Base-by-base conservation (phyloP, 2,888 invertebrate genomes). In the Eurytoma adleriae region DNA sequence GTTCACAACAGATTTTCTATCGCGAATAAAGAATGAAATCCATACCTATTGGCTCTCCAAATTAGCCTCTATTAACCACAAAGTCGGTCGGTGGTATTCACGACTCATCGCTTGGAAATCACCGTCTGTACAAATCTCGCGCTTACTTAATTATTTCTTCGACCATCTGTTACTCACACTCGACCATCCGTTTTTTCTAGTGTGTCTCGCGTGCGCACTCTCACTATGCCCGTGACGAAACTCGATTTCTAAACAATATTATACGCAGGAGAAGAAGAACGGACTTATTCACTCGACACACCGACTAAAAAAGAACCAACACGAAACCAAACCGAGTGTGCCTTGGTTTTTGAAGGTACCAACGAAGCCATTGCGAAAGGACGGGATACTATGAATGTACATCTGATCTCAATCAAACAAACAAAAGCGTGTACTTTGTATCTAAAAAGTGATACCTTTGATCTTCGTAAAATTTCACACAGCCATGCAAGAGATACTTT, bases 181-280 rank as follows among this genome's bases (percentile, higher is more conserved):
- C 64, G 7, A 52, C 18, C 2, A 4, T 40, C 4, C 40, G 40
- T 40, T 40, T 40, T 40, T 40, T 40, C 7, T 40, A 40, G 40
- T 40, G 40, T 40, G n/a, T 24, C 59, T 27, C 52, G 48, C 54
- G 57, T 16, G 52, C 16, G 10, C 56, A 64, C 62, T 67, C 57
- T 75, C 67, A 75, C 59, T 67, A 48, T 48, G 27, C 24, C 69
- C 56, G 56, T 76, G 76, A 56, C 69, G 69, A 76, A 76, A 48
- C 30, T 24, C 68, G 61, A 62, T 69, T 69, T 76, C 69, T 76
- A 77, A 77, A 77, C 70, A 77, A 75, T 68, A 61, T 67, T 16
- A n/a, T 50, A 50, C 14, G 54, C 3, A 64, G 64, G 40, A 10
- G 64, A 48, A 64, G 64, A 64, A 48, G 40, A 64, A 40, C 64